phyloP scores from a whole-genome alignment of 2,888 invertebrate species.

The Phyto melanocephala region DNA sequence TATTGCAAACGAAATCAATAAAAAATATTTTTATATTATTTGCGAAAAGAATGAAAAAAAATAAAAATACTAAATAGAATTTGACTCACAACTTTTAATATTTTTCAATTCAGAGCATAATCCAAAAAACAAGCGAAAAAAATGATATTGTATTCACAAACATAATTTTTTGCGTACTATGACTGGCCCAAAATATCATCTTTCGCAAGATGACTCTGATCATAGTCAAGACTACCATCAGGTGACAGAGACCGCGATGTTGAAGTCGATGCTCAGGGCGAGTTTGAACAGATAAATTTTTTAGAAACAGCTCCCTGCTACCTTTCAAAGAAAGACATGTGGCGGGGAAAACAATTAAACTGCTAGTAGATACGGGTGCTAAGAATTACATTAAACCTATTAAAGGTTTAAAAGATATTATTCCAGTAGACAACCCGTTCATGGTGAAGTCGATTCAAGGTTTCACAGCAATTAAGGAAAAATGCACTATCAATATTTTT shows the following conservation, averaged over 20 bases:
- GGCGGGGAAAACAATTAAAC: slow-evolving; percentile 44
- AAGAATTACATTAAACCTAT: no score
- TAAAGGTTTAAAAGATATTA: slow-evolving; percentile 49
- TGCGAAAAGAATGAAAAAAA: no score
- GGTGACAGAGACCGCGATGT: slow-evolving; percentile 18
- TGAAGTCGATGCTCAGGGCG: no score
- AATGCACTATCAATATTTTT: slow-evolving; percentile 58
- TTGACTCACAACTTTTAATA: no score
- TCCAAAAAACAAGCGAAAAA: no score
- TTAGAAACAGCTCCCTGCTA: slow-evolving; percentile 48
- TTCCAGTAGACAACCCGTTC: slow-evolving; percentile 39
- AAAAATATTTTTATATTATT: no score
- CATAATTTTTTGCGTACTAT: no score
- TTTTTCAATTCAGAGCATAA: no score
- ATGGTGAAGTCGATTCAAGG: slow-evolving; percentile 59
- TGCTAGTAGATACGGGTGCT: slow-evolving; percentile 58
- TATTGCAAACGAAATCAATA: no score
- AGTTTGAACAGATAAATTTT: slow-evolving; percentile 53
- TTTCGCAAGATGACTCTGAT: slow-evolving; percentile 1
- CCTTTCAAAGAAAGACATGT: slow-evolving; percentile 42
- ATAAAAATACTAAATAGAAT: no score
- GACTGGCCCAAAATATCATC: no score
- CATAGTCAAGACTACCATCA: slow-evolving; percentile 1
- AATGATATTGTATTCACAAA: no score
- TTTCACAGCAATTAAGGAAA: slow-evolving; percentile 45